Conservation (phyloP, 2,797 vertebrate genomes). For the Tenualosa thibaudeaui region DNA sequence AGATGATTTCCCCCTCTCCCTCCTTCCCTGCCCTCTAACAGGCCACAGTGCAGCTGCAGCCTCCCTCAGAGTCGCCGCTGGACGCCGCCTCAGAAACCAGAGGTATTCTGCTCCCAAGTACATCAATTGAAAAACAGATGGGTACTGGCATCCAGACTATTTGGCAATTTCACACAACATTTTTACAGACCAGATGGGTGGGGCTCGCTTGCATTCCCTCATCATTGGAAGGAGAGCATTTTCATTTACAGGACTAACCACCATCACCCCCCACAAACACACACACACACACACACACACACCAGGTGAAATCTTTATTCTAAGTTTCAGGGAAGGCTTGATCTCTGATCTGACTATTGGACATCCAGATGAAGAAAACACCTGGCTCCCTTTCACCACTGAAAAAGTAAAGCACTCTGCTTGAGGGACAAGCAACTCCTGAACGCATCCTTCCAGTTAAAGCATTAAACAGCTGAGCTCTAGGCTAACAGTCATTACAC, state of each 20-base stretch:
- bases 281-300: not conserved
- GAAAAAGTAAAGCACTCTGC: not conserved
- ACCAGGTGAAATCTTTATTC: not conserved
- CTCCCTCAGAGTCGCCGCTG: conserved; percentile 26
- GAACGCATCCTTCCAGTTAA: not conserved
- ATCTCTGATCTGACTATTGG: not conserved
- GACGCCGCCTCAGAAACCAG: conserved; percentile 27
- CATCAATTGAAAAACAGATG: conserved; percentile 42
- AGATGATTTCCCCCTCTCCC: conserved; percentile 53
- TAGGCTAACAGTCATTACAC: not conserved
- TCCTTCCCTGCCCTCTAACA: conserved; percentile 43
- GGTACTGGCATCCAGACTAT: conserved; percentile 43
- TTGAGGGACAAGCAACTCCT: not conserved
- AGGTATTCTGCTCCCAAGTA: conserved; percentile 25
- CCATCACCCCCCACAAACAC: not conserved
- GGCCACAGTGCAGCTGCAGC: conserved; percentile 35
- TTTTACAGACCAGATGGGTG: not conserved
- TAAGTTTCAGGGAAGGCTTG: not conserved
- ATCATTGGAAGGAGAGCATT: not conserved
- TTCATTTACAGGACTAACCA: not conserved
- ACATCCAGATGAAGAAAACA: not conserved
- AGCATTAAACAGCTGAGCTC: not conserved
- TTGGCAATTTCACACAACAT: conserved; percentile 31
- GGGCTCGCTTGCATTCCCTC: not conserved
- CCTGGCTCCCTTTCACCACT: not conserved